These are phyloP conservation scores for Hypocryptadius cinnamomeus DNA, from an alignment of 2,113 vertebrate genomes.

Conservation along the genomic window DNA sequence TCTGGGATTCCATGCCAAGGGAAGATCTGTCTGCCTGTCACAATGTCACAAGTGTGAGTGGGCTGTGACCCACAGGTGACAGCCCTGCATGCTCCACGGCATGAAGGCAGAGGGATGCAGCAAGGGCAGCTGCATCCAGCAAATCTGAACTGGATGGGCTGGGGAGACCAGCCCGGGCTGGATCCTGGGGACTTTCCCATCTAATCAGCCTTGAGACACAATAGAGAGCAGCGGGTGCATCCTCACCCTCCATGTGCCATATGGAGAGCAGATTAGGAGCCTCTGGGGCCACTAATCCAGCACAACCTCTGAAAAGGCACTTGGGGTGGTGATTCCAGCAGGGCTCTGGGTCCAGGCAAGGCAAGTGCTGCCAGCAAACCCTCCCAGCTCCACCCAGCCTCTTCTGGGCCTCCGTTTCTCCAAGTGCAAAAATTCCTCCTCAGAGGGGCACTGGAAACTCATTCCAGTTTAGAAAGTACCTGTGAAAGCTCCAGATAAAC, in stretches of 20 bases:
- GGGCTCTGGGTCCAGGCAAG: neutral
- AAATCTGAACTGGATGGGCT: neutral
- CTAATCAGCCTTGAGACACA: neutral
- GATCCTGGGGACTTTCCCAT: neutral
- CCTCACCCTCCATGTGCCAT: neutral
- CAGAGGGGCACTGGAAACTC: neutral
- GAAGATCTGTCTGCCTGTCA: neutral
- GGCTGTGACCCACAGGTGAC: neutral
- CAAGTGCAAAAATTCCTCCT: neutral
- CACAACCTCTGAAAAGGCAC: neutral
- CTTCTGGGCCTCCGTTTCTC: neutral
- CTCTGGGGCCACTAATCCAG: slow-evolving; percentile 1
- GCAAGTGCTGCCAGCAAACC: neutral
- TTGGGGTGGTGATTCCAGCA: neutral
- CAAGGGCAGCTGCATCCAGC: neutral
- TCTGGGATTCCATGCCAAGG: fast-evolving
- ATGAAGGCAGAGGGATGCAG: neutral
- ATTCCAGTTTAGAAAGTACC: neutral
- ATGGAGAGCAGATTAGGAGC: slow-evolving; percentile 19
- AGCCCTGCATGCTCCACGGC: neutral
- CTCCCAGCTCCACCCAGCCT: neutral
- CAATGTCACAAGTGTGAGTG: fast-evolving
- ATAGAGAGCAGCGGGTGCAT: neutral
- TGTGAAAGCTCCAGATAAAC: neutral
- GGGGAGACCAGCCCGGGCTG: neutral